Percentiles rank a stretch among this genome's conserved stretches.
phyloP scores from a whole-genome alignment of 2,113 vertebrate species.

The Istiophorus platypterus region DNA sequence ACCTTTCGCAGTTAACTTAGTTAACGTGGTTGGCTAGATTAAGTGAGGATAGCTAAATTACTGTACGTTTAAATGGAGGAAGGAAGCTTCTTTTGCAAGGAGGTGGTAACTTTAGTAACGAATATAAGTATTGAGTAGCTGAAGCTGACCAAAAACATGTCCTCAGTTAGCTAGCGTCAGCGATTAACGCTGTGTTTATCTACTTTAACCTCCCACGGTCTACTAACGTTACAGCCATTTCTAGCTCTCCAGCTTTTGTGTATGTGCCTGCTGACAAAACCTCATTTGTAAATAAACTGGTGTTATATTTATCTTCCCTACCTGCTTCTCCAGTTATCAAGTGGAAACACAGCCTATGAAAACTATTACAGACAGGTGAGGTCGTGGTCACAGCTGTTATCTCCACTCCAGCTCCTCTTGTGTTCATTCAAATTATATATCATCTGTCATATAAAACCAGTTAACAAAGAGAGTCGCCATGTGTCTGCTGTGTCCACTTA shows the following conservation, averaged over 20 bases:
- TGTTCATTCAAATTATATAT: background rate
- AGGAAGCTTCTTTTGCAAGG: background rate
- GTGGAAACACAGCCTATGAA: constrained; percentile 91
- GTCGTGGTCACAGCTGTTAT: background rate
- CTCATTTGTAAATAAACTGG: background rate
- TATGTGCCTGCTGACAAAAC: background rate
- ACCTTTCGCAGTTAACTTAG: constrained; percentile 28
- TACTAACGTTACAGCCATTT: background rate
- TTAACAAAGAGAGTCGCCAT: background rate
- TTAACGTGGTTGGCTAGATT: constrained; percentile 63
- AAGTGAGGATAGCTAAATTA: constrained; percentile 29
- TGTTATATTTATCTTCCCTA: background rate
- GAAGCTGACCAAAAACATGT: background rate
- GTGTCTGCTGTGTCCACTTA: background rate
- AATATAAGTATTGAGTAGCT: background rate
- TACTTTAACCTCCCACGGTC: background rate
- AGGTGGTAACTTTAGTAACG: background rate
- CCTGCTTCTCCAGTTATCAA: constrained; percentile 86
- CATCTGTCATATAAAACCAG: background rate
- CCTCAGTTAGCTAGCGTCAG: constrained; percentile 6
- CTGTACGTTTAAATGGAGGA: background rate
- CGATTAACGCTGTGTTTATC: background rate
- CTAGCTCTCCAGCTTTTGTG: background rate
- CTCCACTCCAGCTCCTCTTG: background rate
- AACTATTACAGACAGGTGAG: constrained; percentile 94